Evolutionary conservation across 2,113 vertebrate genomes (phyloP), one percentile per base, ranked within the genome.

Genomic region (Cairina moschata): DNA sequence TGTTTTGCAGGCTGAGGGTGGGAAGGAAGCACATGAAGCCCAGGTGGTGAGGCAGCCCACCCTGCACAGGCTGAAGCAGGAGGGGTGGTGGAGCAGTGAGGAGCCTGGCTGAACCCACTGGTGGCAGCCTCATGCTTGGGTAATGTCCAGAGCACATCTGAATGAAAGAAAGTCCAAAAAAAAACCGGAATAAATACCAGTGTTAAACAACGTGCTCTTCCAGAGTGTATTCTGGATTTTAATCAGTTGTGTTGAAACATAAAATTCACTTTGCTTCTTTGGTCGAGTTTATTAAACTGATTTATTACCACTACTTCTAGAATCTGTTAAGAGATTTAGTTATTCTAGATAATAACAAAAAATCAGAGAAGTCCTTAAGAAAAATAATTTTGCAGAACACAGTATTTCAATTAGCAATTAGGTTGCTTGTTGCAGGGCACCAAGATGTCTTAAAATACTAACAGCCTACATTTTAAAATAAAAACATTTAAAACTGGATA

Each of bases 211-310:
- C 9, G 17, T 34, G n/a, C 20, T 89, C 17, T 81, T 89, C 72
- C 38, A 84, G 55, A 54, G 14, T 9, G 6, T 75, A 42, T 72
- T 89, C 69, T 78, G 60, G 58, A 75, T 78, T 71, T 86, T 75
- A 84, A 74, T 48, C 21, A 59, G 56, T 75, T 95, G 72, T 59
- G 31, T 68, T 92, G 52, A 75, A 74, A 78, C 67, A 12, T 71
- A 31, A 91, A 93, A 62, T 63, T 94, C 72, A 36, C 29, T 92
- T 88, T 92, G 36, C 65, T 86, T 58, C 76, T 92, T 84, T 68
- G 9, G 21, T 76, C 42, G 86, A 67, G 32, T 68, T 86, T 67
- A 60, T 86, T 68, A 72, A 91, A 65, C 20, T 75, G 54, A 69
- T 62, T 63, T 75, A 65, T 7, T 89, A 22, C 42, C 63, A 44